These are phyloP conservation scores for Zeus faber DNA, from an alignment of 2,113 vertebrate species.

Conservation along the genomic window DNA sequence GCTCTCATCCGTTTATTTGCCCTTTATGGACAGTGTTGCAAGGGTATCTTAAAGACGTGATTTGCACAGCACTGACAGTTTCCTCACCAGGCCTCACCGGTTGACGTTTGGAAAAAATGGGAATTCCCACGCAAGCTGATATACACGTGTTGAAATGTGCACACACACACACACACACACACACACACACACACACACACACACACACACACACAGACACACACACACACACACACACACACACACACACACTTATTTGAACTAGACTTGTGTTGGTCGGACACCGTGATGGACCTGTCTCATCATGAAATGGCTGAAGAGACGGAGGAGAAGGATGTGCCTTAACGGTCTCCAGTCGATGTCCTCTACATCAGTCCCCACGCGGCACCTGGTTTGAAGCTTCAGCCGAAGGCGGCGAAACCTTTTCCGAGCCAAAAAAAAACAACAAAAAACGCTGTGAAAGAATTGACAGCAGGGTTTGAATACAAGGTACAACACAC, in stretches of 20 bases:
- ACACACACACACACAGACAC: constrained; percentile 22
- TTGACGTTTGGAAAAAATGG: too few relatives aligned
- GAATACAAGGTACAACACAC: constrained; percentile 24
- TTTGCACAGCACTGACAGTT: constrained; percentile 36
- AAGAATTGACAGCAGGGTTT: constrained; percentile 32
- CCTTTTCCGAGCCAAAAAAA: too few relatives aligned
- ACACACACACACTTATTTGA: constrained; percentile 2
- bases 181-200: constrained; percentile 31
- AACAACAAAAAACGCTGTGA: constrained; percentile 46
- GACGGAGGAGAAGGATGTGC: constrained; percentile 62
- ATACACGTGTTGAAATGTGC: too few relatives aligned
- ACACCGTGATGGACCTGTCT: constrained; percentile 51
- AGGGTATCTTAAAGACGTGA: constrained; percentile 39
- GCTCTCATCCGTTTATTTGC: constrained; percentile 49
- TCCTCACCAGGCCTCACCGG: constrained; percentile 25
- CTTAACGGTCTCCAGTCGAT: constrained; percentile 69
- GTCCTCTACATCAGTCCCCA: constrained; percentile 44
- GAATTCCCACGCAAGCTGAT: too few relatives aligned
- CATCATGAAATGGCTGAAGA: constrained; percentile 39
- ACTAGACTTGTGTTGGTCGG: constrained; percentile 52
- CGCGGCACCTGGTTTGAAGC: constrained; percentile 12
- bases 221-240: constrained; percentile 7
- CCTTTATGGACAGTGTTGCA: constrained; percentile 33
- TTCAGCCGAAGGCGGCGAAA: too few relatives aligned
- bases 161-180: too few relatives aligned